A percentile compares a stretch with the other conserved stretches of the same genome.
These are phyloP conservation scores for Platycercus adscitus DNA, from an alignment of 2,113 vertebrate genomes.

Conservation along the genomic window DNA sequence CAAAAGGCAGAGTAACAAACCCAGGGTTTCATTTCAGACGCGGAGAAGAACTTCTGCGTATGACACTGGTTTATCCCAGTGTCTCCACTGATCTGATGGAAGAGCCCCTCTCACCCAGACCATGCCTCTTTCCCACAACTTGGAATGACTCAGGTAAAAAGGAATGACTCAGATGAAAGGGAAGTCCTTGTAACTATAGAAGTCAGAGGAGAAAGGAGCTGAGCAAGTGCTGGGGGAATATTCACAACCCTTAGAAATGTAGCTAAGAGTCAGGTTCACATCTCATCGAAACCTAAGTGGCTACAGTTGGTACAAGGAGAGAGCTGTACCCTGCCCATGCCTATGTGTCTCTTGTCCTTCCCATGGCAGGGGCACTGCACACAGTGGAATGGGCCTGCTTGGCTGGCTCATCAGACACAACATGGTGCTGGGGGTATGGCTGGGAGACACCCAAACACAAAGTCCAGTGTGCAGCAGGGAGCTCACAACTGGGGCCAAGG, in stretches of 20 bases:
- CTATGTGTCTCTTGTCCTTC: neutral
- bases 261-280: neutral
- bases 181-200: neutral
- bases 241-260: neutral
- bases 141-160: neutral
- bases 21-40: neutral
- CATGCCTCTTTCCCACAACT: neutral
- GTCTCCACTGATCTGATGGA: neutral
- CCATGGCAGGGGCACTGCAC: accelerated
- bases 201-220: neutral
- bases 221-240: neutral
- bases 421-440: neutral
- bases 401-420: neutral
- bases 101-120: neutral
- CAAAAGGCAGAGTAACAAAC: neutral
- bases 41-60: neutral
- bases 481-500: neutral
- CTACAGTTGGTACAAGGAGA: neutral
- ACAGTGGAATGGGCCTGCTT: accelerated
- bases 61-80: neutral
- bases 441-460: neutral
- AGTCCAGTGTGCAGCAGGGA: neutral
- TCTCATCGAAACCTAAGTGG: accelerated
- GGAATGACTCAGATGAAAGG: neutral
- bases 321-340: neutral